These are phyloP conservation scores for Oxyruncus cristatus DNA, from an alignment of 2,113 vertebrate genomes.

Conservation along the genomic window DNA sequence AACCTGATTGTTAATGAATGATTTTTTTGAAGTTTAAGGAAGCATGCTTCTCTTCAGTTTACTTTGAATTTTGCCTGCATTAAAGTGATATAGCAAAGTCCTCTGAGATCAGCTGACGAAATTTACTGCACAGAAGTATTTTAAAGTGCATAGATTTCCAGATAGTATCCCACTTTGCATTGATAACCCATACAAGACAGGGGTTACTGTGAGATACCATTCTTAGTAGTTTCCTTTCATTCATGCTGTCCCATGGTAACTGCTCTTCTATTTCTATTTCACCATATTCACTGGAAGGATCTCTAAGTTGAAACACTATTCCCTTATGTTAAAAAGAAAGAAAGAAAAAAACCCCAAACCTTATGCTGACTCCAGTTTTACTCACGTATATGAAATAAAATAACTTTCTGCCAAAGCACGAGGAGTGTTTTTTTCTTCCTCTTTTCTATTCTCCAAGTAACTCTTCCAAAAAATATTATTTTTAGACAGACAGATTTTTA, in stretches of 20 bases:
- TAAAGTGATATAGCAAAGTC: background rate
- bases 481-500: conserved; percentile 50
- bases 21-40: background rate
- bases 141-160: conserved; percentile 25
- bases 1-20: background rate
- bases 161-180: background rate
- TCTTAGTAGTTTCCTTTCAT: background rate
- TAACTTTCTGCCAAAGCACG: background rate
- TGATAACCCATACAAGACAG: background rate
- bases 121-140: background rate
- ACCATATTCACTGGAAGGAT: background rate
- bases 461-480: conserved; percentile 46
- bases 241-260: background rate
- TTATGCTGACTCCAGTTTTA: background rate
- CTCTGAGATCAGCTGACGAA: background rate
- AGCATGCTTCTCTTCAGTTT: background rate
- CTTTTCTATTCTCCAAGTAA: conserved; percentile 12
- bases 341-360: background rate
- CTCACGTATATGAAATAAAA: conserved; percentile 5
- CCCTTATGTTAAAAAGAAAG: background rate
- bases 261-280: background rate
- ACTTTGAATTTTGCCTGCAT: background rate
- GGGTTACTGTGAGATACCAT: background rate
- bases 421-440: background rate
- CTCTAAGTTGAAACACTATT: background rate